These are phyloP conservation scores for Ctenopoma kingsleyae DNA, from an alignment of 2,797 vertebrate species.

Conservation along the genomic window DNA sequence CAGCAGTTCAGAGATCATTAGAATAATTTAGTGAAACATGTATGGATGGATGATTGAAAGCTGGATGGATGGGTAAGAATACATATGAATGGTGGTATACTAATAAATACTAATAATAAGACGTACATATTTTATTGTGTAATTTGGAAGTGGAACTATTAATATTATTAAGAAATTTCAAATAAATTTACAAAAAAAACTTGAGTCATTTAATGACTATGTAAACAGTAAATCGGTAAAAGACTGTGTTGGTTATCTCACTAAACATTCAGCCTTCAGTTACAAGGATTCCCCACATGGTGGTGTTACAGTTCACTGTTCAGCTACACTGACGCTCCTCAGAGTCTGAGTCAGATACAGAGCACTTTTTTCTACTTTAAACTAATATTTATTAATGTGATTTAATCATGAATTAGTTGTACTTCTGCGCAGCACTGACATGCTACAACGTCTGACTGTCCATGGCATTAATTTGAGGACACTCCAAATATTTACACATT, in stretches of 20 bases:
- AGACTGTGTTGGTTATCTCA: no score
- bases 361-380: no score
- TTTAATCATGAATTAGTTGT: neutral
- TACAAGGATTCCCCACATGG: conserved; percentile 44
- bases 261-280: neutral
- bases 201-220: neutral
- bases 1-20: neutral
- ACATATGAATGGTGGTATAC: neutral
- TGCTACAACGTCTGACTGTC: neutral
- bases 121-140: neutral
- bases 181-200: neutral
- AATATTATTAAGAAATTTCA: neutral
- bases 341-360: neutral
- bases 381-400: neutral
- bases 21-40: neutral
- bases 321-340: neutral
- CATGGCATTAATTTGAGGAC: neutral
- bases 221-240: no score
- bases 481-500: no score
- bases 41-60: neutral
- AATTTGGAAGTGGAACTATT: neutral
- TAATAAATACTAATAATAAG: neutral
- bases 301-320: conserved; percentile 42
- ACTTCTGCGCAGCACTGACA: neutral
- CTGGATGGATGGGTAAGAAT: neutral